A percentile compares a stretch with the other conserved stretches of the same genome.
These are phyloP conservation scores for Drosophila subpulchrella DNA, from an alignment of 1,140 invertebrate species.

Conservation along the genomic window DNA sequence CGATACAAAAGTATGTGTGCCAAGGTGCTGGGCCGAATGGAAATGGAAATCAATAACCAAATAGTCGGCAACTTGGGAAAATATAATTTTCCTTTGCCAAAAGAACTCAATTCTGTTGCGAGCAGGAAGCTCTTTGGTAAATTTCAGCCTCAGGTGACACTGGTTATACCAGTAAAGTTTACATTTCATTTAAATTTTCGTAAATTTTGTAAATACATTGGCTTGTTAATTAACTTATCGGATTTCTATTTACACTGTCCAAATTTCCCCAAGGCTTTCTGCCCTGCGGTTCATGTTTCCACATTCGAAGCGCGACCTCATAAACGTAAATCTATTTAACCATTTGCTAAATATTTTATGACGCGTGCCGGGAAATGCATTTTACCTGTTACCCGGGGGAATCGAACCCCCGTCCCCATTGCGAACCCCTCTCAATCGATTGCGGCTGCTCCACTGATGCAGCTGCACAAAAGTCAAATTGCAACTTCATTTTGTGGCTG, in stretches of 20 bases:
- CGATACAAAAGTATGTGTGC: constrained; percentile 48
- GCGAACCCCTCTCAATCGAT: constrained; percentile 32
- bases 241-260: constrained; percentile 11
- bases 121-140: constrained; percentile 1
- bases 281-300: not conserved
- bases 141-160: not conserved
- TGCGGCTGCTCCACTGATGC: constrained; percentile 17
- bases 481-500: constrained; percentile 68
- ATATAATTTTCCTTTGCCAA: not conserved
- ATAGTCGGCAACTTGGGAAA: not conserved
- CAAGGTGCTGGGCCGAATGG: constrained; percentile 54
- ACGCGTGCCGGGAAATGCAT: constrained; percentile 49
- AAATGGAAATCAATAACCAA: constrained; percentile 63
- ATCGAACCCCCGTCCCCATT: not conserved
- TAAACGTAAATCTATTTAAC: constrained; percentile 66
- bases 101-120: not conserved
- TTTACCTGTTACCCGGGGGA: constrained; percentile 42
- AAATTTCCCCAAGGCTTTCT: constrained; percentile 3
- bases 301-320: constrained; percentile 37
- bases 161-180: not conserved
- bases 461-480: constrained; percentile 59
- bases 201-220: not conserved
- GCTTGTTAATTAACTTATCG: constrained; percentile 34
- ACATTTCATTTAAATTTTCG: not conserved
- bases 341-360: constrained; percentile 72